A percentile compares a stretch with the other conserved stretches of the same genome.
These are phyloP conservation scores for Morone saxatilis DNA, from an alignment of 2,113 vertebrate species.

Conservation along the genomic window DNA sequence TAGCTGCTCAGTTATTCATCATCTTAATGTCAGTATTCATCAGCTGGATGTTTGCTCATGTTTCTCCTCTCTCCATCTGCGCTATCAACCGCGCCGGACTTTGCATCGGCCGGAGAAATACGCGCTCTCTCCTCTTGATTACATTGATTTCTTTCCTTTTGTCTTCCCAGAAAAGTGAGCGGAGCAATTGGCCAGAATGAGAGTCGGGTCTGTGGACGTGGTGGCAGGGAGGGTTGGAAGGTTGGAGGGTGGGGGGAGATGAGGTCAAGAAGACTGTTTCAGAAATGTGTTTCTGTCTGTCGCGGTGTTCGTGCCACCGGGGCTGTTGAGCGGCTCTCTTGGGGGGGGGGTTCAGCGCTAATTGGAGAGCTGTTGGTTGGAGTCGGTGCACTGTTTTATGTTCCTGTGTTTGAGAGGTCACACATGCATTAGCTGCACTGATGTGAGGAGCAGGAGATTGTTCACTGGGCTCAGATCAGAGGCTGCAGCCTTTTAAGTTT, in stretches of 20 bases:
- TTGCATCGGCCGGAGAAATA: slow-evolving; percentile 3
- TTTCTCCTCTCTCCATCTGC: not conserved
- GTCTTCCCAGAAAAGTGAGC: slow-evolving; percentile 19
- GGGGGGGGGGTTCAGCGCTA: not conserved
- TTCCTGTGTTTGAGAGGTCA: not conserved
- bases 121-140: slow-evolving; percentile 7
- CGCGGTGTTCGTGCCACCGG: not conserved
- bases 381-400: not conserved
- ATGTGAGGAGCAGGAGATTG: not conserved
- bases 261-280: slow-evolving; percentile 12
- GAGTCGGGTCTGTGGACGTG: not conserved
- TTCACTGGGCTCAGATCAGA: slow-evolving; percentile 4
- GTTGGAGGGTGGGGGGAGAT: not conserved
- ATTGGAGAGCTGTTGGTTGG: not conserved
- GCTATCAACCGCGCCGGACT: not conserved
- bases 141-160: slow-evolving; percentile 29
- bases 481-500: not conserved
- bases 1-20: not conserved
- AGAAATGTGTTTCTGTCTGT: not conserved
- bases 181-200: slow-evolving; percentile 13
- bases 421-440: not conserved
- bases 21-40: not conserved
- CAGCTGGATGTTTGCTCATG: not conserved
- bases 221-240: not conserved
- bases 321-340: not conserved